These are phyloP conservation scores for Pogonus chalceus DNA, from an alignment of 1,140 invertebrate species.

Conservation along the genomic window DNA sequence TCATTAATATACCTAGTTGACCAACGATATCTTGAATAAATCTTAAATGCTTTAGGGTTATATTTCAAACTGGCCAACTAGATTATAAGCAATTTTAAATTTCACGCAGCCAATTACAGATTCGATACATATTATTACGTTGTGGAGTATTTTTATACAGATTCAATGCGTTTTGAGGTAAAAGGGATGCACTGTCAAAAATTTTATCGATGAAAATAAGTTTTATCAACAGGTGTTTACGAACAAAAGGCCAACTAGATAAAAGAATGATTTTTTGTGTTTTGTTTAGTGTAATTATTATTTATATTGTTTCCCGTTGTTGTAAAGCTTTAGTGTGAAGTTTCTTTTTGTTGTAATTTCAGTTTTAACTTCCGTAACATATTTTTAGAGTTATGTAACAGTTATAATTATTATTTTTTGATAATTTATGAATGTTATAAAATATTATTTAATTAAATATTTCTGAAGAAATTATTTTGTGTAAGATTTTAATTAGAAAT, in stretches of 20 bases:
- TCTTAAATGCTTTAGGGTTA: too few species aligned
- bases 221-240: not conserved
- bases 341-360: too few species aligned
- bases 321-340: too few species aligned
- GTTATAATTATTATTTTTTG: too few species aligned
- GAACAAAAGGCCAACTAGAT: not conserved
- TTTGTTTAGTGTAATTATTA: not conserved
- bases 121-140: slow-evolving; percentile 29
- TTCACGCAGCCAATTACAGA: slow-evolving; percentile 30
- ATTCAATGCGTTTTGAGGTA: not conserved
- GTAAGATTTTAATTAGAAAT: too few species aligned
- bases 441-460: too few species aligned
- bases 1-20: slow-evolving; percentile 22
- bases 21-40: slow-evolving; percentile 13
- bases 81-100: slow-evolving; percentile 27
- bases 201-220: too few species aligned
- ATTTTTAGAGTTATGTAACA: too few species aligned
- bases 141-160: not conserved
- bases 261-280: not conserved
- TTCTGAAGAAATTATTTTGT: too few species aligned
- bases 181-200: not conserved
- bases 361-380: too few species aligned
- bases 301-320: not conserved
- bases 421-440: too few species aligned
- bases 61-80: slow-evolving; percentile 16